These are phyloP conservation scores for Erpornis zantholeuca DNA, from an alignment of 2,113 vertebrate genomes.

Conservation along the genomic window DNA sequence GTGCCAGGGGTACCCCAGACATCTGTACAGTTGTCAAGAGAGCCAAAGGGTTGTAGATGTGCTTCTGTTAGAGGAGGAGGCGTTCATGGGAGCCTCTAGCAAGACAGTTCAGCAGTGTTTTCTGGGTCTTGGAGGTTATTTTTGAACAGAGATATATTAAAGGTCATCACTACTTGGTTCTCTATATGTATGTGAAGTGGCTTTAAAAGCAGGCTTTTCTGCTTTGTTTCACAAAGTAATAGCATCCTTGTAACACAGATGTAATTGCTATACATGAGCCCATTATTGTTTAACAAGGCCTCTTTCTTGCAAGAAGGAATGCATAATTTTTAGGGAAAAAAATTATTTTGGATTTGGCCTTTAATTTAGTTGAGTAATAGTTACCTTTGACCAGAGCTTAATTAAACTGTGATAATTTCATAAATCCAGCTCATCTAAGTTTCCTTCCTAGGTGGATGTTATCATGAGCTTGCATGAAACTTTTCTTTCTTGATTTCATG, in stretches of 20 bases:
- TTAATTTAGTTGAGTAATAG: conserved; percentile 8
- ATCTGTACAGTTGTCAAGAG: neutral
- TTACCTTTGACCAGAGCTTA: neutral
- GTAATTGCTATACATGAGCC: neutral
- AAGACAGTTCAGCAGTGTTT: neutral
- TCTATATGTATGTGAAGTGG: neutral
- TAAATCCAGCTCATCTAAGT: neutral
- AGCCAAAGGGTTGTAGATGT: neutral
- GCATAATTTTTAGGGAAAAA: neutral
- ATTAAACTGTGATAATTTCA: neutral
- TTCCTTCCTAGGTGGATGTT: neutral
- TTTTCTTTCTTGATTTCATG: neutral
- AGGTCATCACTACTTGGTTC: neutral
- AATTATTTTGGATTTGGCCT: neutral
- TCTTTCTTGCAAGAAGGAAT: conserved; percentile 13
- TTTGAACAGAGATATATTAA: neutral
- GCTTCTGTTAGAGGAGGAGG: neutral
- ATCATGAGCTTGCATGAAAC: neutral
- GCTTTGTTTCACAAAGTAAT: neutral
- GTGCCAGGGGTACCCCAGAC: neutral
- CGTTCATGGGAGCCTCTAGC: neutral
- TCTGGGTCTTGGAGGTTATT: neutral
- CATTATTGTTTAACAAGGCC: neutral
- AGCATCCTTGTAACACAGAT: neutral
- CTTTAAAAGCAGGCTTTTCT: neutral